These are phyloP conservation scores for Cardiocondyla obscurior DNA, from an alignment of 1,140 invertebrate species.

Conservation along the genomic window DNA sequence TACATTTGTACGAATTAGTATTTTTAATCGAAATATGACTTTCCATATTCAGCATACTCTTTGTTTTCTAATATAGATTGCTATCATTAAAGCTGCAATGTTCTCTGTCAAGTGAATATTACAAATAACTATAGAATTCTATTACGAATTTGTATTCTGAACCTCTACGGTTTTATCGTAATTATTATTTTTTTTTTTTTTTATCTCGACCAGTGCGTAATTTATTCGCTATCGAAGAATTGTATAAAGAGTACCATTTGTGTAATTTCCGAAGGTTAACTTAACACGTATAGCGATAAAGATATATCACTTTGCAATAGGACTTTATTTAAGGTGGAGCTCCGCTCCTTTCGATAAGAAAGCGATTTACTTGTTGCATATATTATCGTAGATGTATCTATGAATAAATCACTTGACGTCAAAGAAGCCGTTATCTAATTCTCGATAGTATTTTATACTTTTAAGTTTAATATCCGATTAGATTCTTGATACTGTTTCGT, in stretches of 20 bases:
- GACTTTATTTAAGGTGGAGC: conserved; percentile 7
- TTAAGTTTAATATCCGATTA: background rate
- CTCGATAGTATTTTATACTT: background rate
- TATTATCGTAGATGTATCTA: conserved; percentile 50
- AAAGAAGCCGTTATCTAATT: conserved; percentile 20
- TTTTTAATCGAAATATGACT: background rate
- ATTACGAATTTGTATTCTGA: background rate
- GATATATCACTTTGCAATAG: conserved; percentile 32
- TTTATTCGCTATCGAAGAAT: background rate
- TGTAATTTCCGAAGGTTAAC: conserved; percentile 23
- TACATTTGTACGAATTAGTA: background rate
- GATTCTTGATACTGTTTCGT: background rate
- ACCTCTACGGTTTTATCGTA: background rate
- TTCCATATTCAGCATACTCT: background rate
- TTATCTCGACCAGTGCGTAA: background rate
- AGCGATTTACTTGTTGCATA: conserved; percentile 40
- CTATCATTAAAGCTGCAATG: background rate
- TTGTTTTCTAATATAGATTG: background rate
- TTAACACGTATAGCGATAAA: conserved; percentile 19
- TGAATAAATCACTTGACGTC: conserved; percentile 45
- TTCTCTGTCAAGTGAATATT: background rate
- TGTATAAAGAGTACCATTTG: conserved; percentile 1
- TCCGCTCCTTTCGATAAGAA: conserved; percentile 18
- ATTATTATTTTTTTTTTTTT: conserved; percentile 17
- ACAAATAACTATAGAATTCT: background rate